Percentiles rank a stretch among this genome's conserved stretches.
Evolutionary conservation across 2,113 vertebrate species (phyloP).

Genomic region (Pao palembangensis): DNA sequence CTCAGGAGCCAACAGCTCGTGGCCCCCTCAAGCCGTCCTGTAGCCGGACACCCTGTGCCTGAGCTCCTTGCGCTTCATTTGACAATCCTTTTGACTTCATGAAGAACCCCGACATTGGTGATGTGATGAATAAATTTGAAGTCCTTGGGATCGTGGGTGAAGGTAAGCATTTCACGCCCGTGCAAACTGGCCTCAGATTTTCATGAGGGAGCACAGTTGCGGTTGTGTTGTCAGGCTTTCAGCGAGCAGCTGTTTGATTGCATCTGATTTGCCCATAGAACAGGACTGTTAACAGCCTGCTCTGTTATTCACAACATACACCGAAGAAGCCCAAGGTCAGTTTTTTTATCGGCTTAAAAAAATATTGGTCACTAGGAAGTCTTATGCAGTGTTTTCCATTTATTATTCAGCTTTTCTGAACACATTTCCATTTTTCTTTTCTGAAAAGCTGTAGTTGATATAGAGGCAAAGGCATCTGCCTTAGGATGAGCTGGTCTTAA

Average conservation of each 20-base stretch:
- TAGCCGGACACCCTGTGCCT: constrained; percentile 43
- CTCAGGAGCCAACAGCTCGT: constrained; percentile 36
- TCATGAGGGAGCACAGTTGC: not conserved
- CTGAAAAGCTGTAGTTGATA: constrained; percentile 24
- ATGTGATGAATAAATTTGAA: constrained; percentile 99
- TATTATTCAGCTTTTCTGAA: constrained; percentile 6
- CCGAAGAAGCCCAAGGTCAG: constrained; percentile 20
- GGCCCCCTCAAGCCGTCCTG: constrained; percentile 44
- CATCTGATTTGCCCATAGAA: no score
- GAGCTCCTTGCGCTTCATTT: constrained; percentile 49
- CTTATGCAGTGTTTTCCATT: not conserved
- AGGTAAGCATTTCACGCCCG: constrained; percentile 78
- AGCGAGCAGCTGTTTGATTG: no score
- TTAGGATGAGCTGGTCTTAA: constrained; percentile 2
- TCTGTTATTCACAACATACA: not conserved
- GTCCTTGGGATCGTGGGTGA: constrained; percentile 99
- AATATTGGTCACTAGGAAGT: no score
- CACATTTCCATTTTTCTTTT: constrained; percentile 1
- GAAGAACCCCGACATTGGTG: constrained; percentile 97
- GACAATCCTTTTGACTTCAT: constrained; percentile 89
- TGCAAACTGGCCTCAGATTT: not conserved
- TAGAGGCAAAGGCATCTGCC: constrained; percentile 29
- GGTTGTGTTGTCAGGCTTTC: constrained; percentile 4
- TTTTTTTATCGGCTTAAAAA: not conserved
- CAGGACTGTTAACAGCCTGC: constrained; percentile 5